These are phyloP conservation scores for Prunella strophiata DNA, from an alignment of 2,797 vertebrate genomes.

Conservation along the genomic window DNA sequence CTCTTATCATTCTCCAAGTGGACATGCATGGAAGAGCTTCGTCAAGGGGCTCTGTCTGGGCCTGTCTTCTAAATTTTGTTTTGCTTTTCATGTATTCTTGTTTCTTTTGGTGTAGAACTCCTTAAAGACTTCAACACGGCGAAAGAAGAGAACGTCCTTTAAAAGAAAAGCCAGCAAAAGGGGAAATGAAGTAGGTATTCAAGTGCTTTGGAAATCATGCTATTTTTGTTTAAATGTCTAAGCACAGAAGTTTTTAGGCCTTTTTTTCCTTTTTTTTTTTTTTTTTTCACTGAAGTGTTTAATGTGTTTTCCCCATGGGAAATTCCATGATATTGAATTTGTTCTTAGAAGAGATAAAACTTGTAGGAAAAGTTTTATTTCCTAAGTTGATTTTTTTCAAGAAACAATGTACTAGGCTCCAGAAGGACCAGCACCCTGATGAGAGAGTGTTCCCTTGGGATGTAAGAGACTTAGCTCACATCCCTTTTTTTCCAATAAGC, in stretches of 20 bases:
- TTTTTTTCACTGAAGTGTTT: background rate
- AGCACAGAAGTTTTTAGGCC: background rate
- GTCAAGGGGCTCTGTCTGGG: constrained; percentile 7
- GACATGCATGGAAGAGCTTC: constrained; percentile 73
- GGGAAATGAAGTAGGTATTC: constrained; percentile 89
- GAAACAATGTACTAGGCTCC: background rate
- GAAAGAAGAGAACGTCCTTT: constrained; percentile 98
- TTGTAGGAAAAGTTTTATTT: background rate
- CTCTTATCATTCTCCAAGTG: constrained; percentile 69
- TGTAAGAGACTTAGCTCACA: background rate
- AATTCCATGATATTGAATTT: background rate
- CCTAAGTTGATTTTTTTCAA: background rate
- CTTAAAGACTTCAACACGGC: constrained; percentile 92
- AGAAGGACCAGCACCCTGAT: background rate
- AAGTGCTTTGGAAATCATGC: background rate
- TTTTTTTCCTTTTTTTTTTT: background rate
- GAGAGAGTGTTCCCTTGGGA: background rate
- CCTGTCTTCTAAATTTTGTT: constrained; percentile 54
- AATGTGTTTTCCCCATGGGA: background rate
- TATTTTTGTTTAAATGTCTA: background rate
- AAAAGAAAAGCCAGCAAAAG: constrained; percentile 97
- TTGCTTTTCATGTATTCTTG: constrained; percentile 60
- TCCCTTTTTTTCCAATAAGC: background rate
- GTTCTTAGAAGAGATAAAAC: background rate
- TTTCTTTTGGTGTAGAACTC: constrained; percentile 84